Conservation (phyloP, 2,113 vertebrate species). For the Ptilonorhynchus violaceus region DNA sequence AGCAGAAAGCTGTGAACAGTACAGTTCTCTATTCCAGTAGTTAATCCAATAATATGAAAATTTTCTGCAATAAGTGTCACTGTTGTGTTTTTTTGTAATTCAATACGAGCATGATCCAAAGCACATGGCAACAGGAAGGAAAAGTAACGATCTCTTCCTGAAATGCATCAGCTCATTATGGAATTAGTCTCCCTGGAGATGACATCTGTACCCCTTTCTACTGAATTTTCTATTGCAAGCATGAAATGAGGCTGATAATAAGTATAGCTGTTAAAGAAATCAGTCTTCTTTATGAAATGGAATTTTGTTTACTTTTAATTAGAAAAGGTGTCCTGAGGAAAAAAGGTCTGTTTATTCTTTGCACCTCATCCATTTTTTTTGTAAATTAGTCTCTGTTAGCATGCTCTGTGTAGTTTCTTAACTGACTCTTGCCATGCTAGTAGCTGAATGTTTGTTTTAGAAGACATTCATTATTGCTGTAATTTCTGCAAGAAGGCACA, state of each 20-base stretch:
- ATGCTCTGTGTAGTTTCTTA: neutral
- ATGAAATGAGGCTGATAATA: neutral
- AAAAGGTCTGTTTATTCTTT: neutral
- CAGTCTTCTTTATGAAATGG: neutral
- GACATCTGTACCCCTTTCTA: neutral
- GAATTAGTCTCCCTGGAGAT: constrained; percentile 32
- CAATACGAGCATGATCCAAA: neutral
- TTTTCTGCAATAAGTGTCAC: neutral
- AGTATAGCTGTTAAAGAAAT: constrained; percentile 5
- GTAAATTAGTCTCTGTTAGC: neutral
- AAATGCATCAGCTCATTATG: neutral
- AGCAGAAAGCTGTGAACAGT: neutral
- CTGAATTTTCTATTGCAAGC: neutral
- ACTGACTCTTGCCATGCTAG: neutral
- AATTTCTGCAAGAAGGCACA: neutral
- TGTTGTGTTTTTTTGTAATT: neutral
- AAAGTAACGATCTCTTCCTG: neutral
- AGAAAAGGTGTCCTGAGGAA: constrained; percentile 11
- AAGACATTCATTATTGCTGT: neutral
- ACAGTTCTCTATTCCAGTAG: neutral
- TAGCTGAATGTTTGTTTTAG: neutral
- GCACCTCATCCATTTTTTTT: neutral
- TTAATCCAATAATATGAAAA: neutral
- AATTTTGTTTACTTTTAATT: constrained; percentile 42
- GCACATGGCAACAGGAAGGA: constrained; percentile 20